A percentile compares a stretch with the other conserved stretches of the same genome.
Conservation (phyloP, 2,888 invertebrate genomes). For the Thereva nobilitata region DNA sequence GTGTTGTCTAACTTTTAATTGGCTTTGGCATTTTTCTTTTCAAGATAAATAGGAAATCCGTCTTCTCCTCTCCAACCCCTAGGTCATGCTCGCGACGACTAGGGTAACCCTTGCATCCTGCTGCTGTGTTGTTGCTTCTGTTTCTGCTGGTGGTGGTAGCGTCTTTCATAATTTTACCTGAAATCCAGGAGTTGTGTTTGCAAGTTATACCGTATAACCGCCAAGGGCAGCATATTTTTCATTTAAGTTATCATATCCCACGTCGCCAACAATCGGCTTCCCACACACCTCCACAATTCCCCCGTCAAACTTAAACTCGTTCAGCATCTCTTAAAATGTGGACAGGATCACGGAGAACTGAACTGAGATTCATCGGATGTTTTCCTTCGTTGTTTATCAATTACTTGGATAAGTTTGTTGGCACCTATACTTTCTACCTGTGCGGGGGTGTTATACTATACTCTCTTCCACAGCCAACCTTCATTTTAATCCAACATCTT, state of each 20-base stretch:
- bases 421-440: not conserved
- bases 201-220: too few relatives aligned
- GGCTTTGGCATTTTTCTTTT: slow-evolving; percentile 1
- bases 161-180: not conserved
- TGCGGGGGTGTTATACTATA: not conserved
- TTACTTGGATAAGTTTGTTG: slow-evolving; percentile 6
- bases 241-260: not conserved
- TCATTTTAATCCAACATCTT: not conserved
- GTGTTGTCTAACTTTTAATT: slow-evolving; percentile 3
- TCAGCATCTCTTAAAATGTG: too few relatives aligned
- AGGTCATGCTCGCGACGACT: not conserved
- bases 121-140: too few relatives aligned
- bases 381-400: slow-evolving; percentile 21
- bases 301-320: not conserved
- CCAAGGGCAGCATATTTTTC: not conserved
- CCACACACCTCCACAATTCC: not conserved
- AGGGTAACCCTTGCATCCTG: too few relatives aligned
- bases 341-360: not conserved
- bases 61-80: too few relatives aligned
- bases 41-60: not conserved
- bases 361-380: slow-evolving; percentile 1
- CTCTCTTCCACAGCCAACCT: not conserved
- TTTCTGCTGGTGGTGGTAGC: too few relatives aligned
- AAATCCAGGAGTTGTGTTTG: not conserved
- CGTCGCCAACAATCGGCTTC: not conserved